A percentile compares a stretch with the other conserved stretches of the same genome.
Conservation (phyloP, 2,113 vertebrate genomes). For the Equus quagga region DNA sequence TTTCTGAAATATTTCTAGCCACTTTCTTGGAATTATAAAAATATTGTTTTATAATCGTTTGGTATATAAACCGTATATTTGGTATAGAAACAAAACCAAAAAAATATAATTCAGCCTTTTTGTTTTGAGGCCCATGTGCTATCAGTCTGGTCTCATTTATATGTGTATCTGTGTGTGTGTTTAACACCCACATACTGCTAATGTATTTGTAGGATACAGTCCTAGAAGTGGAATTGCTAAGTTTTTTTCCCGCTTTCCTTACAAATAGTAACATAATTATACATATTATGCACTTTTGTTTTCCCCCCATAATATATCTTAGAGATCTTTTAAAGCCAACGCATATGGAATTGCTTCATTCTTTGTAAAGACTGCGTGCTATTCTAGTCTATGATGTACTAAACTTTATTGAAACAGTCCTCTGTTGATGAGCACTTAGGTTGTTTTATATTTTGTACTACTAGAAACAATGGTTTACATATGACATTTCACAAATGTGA, state of each 20-base stretch:
- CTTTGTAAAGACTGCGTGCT: neutral
- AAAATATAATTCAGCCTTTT: neutral
- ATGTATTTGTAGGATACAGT: constrained; percentile 33
- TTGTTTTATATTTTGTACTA: neutral
- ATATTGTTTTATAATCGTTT: constrained; percentile 37
- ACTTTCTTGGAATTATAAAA: constrained; percentile 38
- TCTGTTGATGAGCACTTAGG: neutral
- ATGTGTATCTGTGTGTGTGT: neutral
- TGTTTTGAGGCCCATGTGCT: constrained; percentile 39
- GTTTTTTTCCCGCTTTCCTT: neutral
- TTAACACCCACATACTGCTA: neutral
- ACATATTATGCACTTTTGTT: neutral
- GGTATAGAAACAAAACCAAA: constrained; percentile 25
- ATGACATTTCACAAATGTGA: constrained; percentile 26
- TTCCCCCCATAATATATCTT: neutral
- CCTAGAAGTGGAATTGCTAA: constrained; percentile 26
- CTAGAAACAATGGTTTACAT: neutral
- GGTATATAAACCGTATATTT: neutral
- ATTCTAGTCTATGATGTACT: neutral
- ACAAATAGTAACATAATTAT: neutral
- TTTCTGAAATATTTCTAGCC: constrained; percentile 42
- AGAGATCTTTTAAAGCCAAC: constrained; percentile 15
- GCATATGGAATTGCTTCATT: neutral
- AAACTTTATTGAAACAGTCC: neutral
- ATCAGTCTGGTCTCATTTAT: neutral